Evolutionary conservation across 2,797 vertebrate genomes (phyloP).

Genomic region (Tapera naevia): DNA sequence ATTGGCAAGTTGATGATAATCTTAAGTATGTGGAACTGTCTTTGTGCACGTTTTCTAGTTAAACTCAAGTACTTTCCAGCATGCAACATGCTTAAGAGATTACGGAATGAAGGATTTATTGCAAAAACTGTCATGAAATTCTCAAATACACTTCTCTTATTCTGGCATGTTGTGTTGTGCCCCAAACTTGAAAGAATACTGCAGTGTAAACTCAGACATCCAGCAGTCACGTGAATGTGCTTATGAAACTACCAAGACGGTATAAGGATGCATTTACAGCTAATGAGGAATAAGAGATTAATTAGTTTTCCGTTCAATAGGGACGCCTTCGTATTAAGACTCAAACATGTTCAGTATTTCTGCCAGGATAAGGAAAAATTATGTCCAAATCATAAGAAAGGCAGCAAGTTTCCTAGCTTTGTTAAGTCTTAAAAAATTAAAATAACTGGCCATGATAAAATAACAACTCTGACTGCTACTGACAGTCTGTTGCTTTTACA

Average conservation of each 20-base stretch:
- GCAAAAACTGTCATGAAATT: background rate
- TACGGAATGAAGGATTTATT: background rate
- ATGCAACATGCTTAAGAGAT: background rate
- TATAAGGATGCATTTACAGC: background rate
- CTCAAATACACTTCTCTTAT: background rate
- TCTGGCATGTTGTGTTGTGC: background rate
- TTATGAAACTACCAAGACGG: background rate
- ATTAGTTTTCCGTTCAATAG: background rate
- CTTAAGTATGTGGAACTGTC: background rate
- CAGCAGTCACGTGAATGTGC: background rate
- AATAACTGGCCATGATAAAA: background rate
- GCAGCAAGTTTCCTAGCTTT: background rate
- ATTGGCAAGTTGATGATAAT: constrained; percentile 9
- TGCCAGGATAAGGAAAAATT: background rate
- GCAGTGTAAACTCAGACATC: background rate
- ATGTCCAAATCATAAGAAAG: background rate
- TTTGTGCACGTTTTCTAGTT: background rate
- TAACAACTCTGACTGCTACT: background rate
- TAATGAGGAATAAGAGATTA: background rate
- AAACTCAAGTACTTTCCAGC: background rate
- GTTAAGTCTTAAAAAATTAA: background rate
- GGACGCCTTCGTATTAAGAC: background rate
- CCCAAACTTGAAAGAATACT: background rate
- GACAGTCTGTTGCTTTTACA: background rate
- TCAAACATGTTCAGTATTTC: background rate